These are phyloP conservation scores for Aleiodes leptofemur DNA, from an alignment of 2,888 invertebrate genomes.

Conservation along the genomic window DNA sequence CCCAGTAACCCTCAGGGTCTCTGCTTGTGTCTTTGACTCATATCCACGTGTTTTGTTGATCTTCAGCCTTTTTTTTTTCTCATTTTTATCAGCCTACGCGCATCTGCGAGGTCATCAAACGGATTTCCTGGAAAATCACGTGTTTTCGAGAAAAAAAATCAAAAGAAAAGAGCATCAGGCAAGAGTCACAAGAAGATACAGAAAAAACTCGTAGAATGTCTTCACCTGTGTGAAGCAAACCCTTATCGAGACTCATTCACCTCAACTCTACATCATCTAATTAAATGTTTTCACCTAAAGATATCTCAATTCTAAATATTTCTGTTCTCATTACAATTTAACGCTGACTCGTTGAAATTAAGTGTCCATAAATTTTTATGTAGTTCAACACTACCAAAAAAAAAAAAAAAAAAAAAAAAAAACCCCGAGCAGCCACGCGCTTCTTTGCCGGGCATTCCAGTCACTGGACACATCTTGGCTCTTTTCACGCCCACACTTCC, in stretches of 20 bases:
- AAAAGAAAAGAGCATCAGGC: not conserved
- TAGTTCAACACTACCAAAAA: no score
- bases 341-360: slow-evolving; percentile 6
- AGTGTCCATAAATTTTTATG: not conserved
- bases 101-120: slow-evolving; percentile 65
- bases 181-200: not conserved
- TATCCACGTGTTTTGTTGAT: slow-evolving; percentile 8
- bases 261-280: slow-evolving; percentile 1
- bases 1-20: slow-evolving; percentile 64
- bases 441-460: slow-evolving; percentile 48
- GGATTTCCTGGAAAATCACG: slow-evolving; percentile 68
- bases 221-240: slow-evolving; percentile 2
- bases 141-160: slow-evolving; percentile 14
- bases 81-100: slow-evolving; percentile 22
- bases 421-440: slow-evolving; percentile 20
- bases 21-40: slow-evolving; percentile 61
- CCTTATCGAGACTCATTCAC: slow-evolving; percentile 19
- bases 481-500: slow-evolving; percentile 12
- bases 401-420: no score
- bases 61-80: not conserved
- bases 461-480: slow-evolving; percentile 26
- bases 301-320: no score
- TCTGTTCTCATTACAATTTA: not conserved
- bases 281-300: no score
- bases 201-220: slow-evolving; percentile 26